Conservation (phyloP, 2,797 vertebrate species). For the Coreius guichenoti region DNA sequence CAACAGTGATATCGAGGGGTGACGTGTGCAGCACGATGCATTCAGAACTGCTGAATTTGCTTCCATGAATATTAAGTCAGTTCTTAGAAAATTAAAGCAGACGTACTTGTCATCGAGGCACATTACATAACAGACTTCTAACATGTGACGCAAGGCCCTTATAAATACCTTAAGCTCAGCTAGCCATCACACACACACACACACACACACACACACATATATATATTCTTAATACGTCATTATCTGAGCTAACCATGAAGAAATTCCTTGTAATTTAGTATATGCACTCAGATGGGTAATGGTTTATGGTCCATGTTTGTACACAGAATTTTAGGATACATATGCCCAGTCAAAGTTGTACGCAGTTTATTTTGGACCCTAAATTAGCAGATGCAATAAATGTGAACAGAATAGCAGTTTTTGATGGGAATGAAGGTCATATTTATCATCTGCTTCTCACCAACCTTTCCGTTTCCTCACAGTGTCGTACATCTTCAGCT, state of each 20-base stretch:
- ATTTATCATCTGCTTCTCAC: background rate
- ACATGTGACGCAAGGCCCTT: slow-evolving; percentile 9
- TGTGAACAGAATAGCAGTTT: background rate
- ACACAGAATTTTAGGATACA: background rate
- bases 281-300: background rate
- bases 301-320: background rate
- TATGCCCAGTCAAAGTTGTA: background rate
- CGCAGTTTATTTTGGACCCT: background rate
- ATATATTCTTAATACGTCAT: slow-evolving; percentile 7
- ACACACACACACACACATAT: background rate
- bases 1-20: background rate
- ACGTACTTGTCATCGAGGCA: background rate
- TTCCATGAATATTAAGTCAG: background rate
- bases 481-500: slow-evolving; percentile 45
- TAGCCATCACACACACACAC: slow-evolving; percentile 16
- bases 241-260: background rate
- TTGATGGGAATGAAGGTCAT: background rate
- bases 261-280: background rate
- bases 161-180: slow-evolving; percentile 26
- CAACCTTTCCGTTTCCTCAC: slow-evolving; percentile 49
- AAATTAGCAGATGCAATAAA: background rate
- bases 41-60: slow-evolving; percentile 3
- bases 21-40: background rate
- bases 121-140: slow-evolving; percentile 36
- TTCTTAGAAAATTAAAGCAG: background rate